phyloP scores from a whole-genome alignment of 2,113 vertebrate genomes.

The Clarias batrachus region DNA sequence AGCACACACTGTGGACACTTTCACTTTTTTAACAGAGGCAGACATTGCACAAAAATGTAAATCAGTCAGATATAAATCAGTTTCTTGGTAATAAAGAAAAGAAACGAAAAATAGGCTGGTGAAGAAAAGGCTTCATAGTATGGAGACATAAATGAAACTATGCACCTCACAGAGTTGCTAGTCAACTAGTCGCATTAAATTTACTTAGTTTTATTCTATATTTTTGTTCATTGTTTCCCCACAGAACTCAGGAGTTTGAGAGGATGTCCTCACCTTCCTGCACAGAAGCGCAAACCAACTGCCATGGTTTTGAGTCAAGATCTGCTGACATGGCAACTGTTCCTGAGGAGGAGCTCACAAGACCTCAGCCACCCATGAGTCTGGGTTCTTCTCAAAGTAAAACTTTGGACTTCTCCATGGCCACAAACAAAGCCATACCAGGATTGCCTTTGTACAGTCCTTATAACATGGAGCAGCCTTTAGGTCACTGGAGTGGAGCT shows the following conservation, averaged over 20 bases:
- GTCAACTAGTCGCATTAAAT: background rate
- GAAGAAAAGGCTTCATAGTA: background rate
- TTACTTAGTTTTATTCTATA: background rate
- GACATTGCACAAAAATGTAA: background rate
- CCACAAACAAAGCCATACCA: constrained; percentile 74
- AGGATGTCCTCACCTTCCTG: constrained; percentile 68
- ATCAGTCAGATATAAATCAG: background rate
- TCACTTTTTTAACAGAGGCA: background rate
- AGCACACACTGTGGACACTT: background rate
- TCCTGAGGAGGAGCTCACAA: constrained; percentile 70
- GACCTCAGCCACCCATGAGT: constrained; percentile 47
- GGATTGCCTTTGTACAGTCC: constrained; percentile 74
- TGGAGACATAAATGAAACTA: no score
- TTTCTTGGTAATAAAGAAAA: background rate
- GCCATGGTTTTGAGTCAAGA: constrained; percentile 63
- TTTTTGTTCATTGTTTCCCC: background rate
- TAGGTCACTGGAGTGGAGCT: constrained; percentile 79
- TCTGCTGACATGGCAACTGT: constrained; percentile 73
- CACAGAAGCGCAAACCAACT: constrained; percentile 58
- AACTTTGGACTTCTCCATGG: constrained; percentile 76
- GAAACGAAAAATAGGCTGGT: background rate
- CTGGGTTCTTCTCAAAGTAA: constrained; percentile 63
- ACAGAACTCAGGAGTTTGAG: constrained; percentile 61
- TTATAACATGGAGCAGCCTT: constrained; percentile 73
- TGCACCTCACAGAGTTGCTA: background rate